These are phyloP conservation scores for Rhea pennata DNA, from an alignment of 2,113 vertebrate genomes.

Conservation along the genomic window DNA sequence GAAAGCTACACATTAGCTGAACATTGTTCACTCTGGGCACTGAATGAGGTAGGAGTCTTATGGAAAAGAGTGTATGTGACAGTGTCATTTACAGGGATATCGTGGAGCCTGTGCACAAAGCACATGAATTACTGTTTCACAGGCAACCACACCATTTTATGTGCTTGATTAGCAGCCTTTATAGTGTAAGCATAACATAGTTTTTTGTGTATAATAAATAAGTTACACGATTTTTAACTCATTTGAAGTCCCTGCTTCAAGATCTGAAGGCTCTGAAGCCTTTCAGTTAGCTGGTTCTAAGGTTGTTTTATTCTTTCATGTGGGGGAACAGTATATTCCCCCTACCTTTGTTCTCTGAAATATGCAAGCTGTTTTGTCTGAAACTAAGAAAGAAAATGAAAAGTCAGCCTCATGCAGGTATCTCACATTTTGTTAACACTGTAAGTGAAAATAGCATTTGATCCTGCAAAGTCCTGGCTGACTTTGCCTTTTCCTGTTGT, in stretches of 20 bases:
- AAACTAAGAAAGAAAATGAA: background rate
- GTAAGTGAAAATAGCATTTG: background rate
- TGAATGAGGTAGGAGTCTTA: conserved; percentile 36
- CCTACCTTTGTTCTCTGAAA: conserved; percentile 2
- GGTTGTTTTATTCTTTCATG: background rate
- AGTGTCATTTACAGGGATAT: conserved; percentile 44
- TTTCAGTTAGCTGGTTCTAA: background rate
- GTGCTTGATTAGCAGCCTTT: conserved; percentile 57
- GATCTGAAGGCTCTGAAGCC: conserved; percentile 20
- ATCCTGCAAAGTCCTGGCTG: background rate
- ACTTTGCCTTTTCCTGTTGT: background rate
- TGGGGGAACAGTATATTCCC: background rate
- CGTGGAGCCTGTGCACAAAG: background rate
- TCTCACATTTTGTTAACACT: background rate
- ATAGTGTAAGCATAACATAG: conserved; percentile 8
- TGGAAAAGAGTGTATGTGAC: conserved; percentile 39
- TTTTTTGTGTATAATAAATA: conserved; percentile 51
- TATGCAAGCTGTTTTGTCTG: background rate
- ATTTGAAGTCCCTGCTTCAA: conserved; percentile 36
- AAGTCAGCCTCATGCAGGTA: background rate
- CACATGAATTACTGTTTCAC: conserved; percentile 50
- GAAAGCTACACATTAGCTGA: conserved; percentile 43
- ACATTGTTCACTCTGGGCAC: conserved; percentile 26
- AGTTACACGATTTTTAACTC: conserved; percentile 47
- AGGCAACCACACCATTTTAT: conserved; percentile 38